These are phyloP conservation scores for Sparus aurata DNA, from an alignment of 2,797 vertebrate genomes.

Conservation along the genomic window DNA sequence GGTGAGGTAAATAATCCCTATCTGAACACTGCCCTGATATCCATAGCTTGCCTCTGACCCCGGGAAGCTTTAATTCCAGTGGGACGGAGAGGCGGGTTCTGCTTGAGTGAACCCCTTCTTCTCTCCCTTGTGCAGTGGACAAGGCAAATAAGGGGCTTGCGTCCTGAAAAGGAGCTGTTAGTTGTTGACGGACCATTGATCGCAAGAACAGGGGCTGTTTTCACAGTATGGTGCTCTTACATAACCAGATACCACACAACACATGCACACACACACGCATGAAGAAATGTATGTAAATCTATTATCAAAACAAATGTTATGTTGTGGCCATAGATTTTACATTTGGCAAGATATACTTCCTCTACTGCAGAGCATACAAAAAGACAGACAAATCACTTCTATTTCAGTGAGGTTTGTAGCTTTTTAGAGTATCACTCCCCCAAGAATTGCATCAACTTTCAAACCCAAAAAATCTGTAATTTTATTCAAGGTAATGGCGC, in stretches of 20 bases:
- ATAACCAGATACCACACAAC: conserved; percentile 32
- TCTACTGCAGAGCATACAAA: conserved; percentile 5
- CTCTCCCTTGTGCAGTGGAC: conserved; percentile 61
- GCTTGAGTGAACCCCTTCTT: conserved; percentile 52
- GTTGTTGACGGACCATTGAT: conserved; percentile 74
- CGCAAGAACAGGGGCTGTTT: conserved; percentile 63
- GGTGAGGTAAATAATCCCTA: conserved; percentile 50
- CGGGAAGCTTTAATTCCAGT: conserved; percentile 63
- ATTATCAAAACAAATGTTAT: conserved; percentile 41
- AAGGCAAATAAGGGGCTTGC: conserved; percentile 74
- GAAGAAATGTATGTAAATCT: conserved; percentile 27
- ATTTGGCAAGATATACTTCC: conserved; percentile 12
- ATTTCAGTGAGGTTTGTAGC: neutral
- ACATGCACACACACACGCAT: conserved; percentile 13
- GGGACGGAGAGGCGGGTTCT: conserved; percentile 61
- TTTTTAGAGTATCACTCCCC: conserved; percentile 2
- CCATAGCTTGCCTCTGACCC: conserved; percentile 48
- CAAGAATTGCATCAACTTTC: too few relatives aligned
- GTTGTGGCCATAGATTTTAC: conserved; percentile 8
- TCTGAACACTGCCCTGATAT: conserved; percentile 40
- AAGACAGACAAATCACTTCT: conserved; percentile 11
- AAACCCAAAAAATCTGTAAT: too few relatives aligned
- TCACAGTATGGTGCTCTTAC: conserved; percentile 68
- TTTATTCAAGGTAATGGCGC: too few relatives aligned
- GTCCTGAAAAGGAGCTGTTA: conserved; percentile 69